Conservation (phyloP, 2,797 vertebrate species). For the Simalia tracyae region DNA sequence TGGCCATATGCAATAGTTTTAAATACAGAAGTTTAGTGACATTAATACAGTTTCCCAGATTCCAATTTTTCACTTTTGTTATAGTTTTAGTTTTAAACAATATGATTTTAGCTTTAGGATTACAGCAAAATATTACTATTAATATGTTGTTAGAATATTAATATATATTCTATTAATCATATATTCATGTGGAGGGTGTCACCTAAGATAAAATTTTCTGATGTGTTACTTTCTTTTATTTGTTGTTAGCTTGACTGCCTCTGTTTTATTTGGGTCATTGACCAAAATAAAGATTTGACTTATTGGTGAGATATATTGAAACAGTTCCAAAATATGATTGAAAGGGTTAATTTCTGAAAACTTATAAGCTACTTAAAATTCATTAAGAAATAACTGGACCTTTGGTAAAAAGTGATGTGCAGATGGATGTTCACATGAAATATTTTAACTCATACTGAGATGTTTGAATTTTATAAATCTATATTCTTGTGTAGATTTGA, state of each 20-base stretch:
- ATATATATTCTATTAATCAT: neutral
- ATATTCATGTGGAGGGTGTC: neutral
- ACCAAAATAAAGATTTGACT: neutral
- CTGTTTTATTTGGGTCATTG: neutral
- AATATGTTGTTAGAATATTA: neutral
- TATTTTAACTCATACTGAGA: neutral
- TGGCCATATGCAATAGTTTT: neutral
- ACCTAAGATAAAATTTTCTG: neutral
- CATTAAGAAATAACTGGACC: neutral
- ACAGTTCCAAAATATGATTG: neutral
- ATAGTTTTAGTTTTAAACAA: neutral
- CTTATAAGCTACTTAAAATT: neutral
- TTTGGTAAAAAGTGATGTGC: neutral
- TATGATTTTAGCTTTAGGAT: neutral
- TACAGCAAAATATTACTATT: neutral
- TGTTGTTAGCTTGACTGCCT: neutral
- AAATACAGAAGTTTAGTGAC: neutral
- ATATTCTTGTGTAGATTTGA: constrained; percentile 80
- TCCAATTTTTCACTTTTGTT: neutral
- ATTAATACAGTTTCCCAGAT: neutral
- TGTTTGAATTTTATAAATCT: neutral
- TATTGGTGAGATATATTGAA: neutral
- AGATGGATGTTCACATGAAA: neutral
- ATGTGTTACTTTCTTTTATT: neutral
- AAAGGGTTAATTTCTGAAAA: neutral